Conservation (phyloP, 2,113 vertebrate genomes). For the Ascaphus truei region DNA sequence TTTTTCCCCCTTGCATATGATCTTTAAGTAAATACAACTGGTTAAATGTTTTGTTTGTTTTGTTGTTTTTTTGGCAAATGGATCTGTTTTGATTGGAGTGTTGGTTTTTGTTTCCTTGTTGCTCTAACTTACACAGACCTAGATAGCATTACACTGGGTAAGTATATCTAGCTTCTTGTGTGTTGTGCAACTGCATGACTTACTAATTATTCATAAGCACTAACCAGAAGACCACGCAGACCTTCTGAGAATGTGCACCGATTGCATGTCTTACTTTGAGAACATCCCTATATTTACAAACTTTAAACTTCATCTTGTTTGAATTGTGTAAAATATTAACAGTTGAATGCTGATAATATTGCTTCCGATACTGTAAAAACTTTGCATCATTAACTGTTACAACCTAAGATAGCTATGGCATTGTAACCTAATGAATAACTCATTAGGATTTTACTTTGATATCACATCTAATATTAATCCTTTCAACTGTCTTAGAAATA, state of each 20-base stretch:
- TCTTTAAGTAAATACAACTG: neutral
- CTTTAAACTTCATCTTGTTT: constrained; percentile 29
- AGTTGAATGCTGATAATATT: constrained; percentile 41
- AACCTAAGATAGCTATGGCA: neutral
- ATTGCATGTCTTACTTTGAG: constrained; percentile 63
- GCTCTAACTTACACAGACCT: constrained; percentile 90
- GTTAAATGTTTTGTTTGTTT: constrained; percentile 40
- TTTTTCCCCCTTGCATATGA: neutral
- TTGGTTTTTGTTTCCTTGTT: constrained; percentile 84
- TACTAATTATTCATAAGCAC: constrained; percentile 72
- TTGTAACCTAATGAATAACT: neutral
- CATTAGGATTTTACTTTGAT: neutral
- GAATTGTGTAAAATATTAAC: constrained; percentile 13
- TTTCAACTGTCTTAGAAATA: too few species aligned
- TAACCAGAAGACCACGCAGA: constrained; percentile 65
- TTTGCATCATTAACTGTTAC: constrained; percentile 20
- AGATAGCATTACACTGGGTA: constrained; percentile 89
- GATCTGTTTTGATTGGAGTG: constrained; percentile 85
- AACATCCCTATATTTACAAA: constrained; percentile 40
- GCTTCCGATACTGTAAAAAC: constrained; percentile 34
- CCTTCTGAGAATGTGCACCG: constrained; percentile 44
- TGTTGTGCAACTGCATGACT: constrained; percentile 67
- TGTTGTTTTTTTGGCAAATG: constrained; percentile 61
- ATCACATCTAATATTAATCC: constrained; percentile 18
- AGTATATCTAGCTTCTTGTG: constrained; percentile 77